Base-by-base conservation (phyloP, 2,888 invertebrate species). In the Podabrus alpinus region DNA sequence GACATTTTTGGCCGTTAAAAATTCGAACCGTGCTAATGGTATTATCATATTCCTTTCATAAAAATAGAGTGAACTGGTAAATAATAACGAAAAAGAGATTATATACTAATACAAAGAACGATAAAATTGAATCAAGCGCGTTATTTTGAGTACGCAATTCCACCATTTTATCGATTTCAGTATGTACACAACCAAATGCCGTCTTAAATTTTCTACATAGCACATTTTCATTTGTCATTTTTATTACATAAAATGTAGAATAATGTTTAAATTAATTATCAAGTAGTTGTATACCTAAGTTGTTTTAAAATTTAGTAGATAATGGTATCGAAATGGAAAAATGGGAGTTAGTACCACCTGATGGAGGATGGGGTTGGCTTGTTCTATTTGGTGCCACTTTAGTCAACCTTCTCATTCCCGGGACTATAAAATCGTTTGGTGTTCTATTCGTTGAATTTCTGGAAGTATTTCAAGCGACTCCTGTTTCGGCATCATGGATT, bases 331-430 rank as follows among this genome's bases (percentile, higher is more conserved):
- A 80, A 75, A 84, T 82, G 74, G 82, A 80, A 82, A 92, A 93
- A 85, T 93, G 91, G 89, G 93, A 93, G 85, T 88, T 93, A 88
- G 94, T 94, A 62, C 94, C 95, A 69, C 95, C 94, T 0, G 95
- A 95, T 86, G 95, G 95, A 19, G 94, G 93, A 79, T 95, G 95
- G 94, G 95, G 95, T 72, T 95, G 95, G 95, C 90, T 92, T 83
- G 92, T 95, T 76, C 81, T 92, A 84, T 83, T 90, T 87, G 92
- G 95, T 68, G 92, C 95, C 3, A 94, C 95, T 72, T 86, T 95
- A 83, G 95, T 96, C 72, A 95, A 96, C 85, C 92, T 96, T 80
- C 89, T 96, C 17, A 94, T 96, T 59, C 95, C 96, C 5, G 96
- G 96, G 59, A 95, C 94, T 0, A 93, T 96, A 67, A 96, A 96